Evolutionary conservation across 2,888 invertebrate genomes (phyloP).

Genomic region (Dascillus cervinus): DNA sequence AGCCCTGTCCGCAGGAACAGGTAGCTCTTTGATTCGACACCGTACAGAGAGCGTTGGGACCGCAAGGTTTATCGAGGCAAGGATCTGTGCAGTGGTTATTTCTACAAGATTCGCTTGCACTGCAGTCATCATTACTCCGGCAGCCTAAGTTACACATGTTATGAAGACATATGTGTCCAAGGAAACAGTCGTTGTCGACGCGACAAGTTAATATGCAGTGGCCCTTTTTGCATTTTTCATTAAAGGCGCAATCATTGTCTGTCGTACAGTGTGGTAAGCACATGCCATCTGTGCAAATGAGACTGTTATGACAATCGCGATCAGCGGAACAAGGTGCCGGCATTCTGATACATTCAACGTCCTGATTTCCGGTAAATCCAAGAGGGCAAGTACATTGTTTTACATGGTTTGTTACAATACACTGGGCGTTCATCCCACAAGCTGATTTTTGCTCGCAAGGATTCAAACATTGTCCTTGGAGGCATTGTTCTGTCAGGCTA

Average conservation of each 20-base stretch:
- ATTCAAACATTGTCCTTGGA: conserved; percentile 73
- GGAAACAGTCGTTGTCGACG: conserved; percentile 86
- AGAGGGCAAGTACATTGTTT: conserved; percentile 77
- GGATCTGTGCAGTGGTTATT: conserved; percentile 76
- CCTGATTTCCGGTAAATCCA: conserved; percentile 79
- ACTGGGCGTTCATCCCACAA: conserved; percentile 79
- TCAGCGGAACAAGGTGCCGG: conserved; percentile 66
- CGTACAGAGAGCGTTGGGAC: conserved; percentile 75
- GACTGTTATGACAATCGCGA: conserved; percentile 63
- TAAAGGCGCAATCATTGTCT: conserved; percentile 80
- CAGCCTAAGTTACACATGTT: conserved; percentile 84
- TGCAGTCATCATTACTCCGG: conserved; percentile 79
- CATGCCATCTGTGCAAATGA: conserved; percentile 72
- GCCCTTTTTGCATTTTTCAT: conserved; percentile 79
- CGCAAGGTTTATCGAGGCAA: conserved; percentile 69
- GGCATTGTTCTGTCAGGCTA: conserved; percentile 67
- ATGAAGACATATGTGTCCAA: conserved; percentile 81
- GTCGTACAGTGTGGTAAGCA: conserved; percentile 68
- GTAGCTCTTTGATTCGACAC: conserved; percentile 73
- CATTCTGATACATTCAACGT: conserved; percentile 77
- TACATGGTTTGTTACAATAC: conserved; percentile 61
- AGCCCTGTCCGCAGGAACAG: conserved; percentile 69
- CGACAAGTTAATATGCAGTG: conserved; percentile 84
- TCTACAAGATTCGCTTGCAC: conserved; percentile 73
- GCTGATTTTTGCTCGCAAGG: conserved; percentile 68